Conservation (phyloP, 1,140 invertebrate species). For the Telenomus remus region DNA sequence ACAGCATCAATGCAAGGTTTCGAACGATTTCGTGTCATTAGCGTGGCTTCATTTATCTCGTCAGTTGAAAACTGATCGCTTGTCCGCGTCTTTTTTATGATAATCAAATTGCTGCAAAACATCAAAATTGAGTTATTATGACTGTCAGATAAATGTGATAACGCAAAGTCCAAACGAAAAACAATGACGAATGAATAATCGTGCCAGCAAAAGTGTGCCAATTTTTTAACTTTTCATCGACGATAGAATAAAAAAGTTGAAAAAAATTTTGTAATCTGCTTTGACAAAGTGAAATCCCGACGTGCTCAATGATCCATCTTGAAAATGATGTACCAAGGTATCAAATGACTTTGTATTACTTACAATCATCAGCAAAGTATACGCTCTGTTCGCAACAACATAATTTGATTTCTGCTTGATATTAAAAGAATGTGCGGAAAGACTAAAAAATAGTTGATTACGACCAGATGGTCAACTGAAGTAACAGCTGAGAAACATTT, state of each 20-base stretch:
- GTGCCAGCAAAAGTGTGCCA: slow-evolving; percentile 22
- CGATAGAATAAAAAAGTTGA: neutral
- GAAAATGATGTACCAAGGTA: slow-evolving; percentile 12
- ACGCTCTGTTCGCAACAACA: neutral
- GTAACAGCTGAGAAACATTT: neutral
- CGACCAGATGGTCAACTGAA: neutral
- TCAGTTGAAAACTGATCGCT: too few relatives aligned
- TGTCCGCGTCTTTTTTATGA: too few relatives aligned
- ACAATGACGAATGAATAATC: neutral
- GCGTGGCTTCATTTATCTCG: too few relatives aligned
- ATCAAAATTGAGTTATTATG: too few relatives aligned
- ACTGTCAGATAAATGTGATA: too few relatives aligned
- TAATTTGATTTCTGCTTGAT: slow-evolving; percentile 2
- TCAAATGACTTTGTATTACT: slow-evolving; percentile 15
- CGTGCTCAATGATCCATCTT: slow-evolving; percentile 11
- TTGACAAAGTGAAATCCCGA: slow-evolving; percentile 26
- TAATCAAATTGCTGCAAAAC: too few relatives aligned
- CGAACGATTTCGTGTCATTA: too few relatives aligned
- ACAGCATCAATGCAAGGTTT: too few relatives aligned
- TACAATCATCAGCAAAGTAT: slow-evolving; percentile 6
- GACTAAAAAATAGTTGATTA: neutral
- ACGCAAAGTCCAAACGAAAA: too few relatives aligned
- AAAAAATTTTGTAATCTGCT: slow-evolving; percentile 15
- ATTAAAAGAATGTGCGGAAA: neutral
- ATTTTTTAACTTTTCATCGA: slow-evolving; percentile 2